Conservation (phyloP, 1,140 invertebrate genomes). For the Chrysomallon squamiferum region DNA sequence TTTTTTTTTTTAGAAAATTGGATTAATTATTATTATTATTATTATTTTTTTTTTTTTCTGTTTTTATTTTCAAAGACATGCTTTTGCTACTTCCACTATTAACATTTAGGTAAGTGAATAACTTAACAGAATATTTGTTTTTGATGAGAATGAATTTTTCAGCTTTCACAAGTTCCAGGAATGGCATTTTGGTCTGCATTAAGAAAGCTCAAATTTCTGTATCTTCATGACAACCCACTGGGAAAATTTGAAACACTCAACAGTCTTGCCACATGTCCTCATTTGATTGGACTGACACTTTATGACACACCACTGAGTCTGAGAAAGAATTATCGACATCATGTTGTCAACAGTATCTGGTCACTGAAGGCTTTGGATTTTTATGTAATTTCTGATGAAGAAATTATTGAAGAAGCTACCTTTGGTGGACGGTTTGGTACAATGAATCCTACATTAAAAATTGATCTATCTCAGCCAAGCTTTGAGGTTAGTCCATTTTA, state of each 20-base stretch:
- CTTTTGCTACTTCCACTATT: too few relatives aligned
- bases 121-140: too few relatives aligned
- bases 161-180: constrained; percentile 55
- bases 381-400: constrained; percentile 62
- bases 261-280: constrained; percentile 45
- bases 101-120: too few relatives aligned
- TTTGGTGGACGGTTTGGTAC: constrained; percentile 50
- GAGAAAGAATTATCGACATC: constrained; percentile 58
- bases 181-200: constrained; percentile 55
- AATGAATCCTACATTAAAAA: constrained; percentile 36
- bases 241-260: constrained; percentile 56
- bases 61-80: too few relatives aligned
- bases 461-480: constrained; percentile 40
- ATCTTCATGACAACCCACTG: constrained; percentile 62
- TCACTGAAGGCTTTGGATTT: constrained; percentile 58
- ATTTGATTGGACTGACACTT: constrained; percentile 50
- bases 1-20: too few relatives aligned
- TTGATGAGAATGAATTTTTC: too few relatives aligned
- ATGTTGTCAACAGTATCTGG: constrained; percentile 61
- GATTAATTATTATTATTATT: too few relatives aligned
- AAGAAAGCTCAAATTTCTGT: constrained; percentile 48
- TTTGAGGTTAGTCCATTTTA: constrained; percentile 33
- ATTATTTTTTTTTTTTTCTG: too few relatives aligned
- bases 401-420: constrained; percentile 63
- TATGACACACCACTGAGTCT: constrained; percentile 61